Conservation (phyloP, 2,888 invertebrate genomes). For the Synanthedon myopaeformis region DNA sequence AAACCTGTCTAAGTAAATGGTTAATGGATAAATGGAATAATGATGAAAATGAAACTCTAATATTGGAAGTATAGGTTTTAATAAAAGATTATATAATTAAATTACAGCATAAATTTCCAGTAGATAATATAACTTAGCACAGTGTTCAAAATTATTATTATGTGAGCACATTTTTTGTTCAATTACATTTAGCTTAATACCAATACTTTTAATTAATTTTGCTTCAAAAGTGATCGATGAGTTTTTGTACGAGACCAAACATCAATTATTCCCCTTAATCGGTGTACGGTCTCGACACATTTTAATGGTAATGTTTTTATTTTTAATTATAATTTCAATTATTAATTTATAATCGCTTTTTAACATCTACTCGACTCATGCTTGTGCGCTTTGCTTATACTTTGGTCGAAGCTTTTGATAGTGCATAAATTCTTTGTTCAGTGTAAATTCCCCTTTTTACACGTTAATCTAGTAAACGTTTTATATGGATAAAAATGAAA, state of each 20-base stretch:
- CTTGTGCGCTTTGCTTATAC: constrained; percentile 52
- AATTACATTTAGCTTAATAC: neutral
- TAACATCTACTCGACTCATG: constrained; percentile 6
- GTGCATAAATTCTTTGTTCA: constrained; percentile 39
- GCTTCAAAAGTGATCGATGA: neutral
- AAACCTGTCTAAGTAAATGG: no score
- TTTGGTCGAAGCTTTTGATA: constrained; percentile 48
- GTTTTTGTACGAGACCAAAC: constrained; percentile 15
- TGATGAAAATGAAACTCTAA: constrained; percentile 35
- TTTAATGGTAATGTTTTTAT: constrained; percentile 13
- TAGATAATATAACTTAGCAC: constrained; percentile 59
- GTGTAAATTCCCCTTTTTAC: constrained; percentile 69
- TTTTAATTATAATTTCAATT: neutral
- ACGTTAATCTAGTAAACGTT: constrained; percentile 29
- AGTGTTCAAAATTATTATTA: constrained; percentile 58
- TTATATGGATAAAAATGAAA: constrained; percentile 19
- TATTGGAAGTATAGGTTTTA: constrained; percentile 68
- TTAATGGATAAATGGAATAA: neutral
- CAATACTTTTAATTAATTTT: constrained; percentile 1
- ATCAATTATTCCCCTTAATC: constrained; percentile 68
- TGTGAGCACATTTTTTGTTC: constrained; percentile 50
- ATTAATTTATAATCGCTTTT: neutral
- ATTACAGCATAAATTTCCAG: constrained; percentile 60
- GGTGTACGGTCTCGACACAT: constrained; percentile 42
- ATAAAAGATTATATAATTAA: constrained; percentile 67